phyloP scores from a whole-genome alignment of 2,113 vertebrate species.

The Micronycteris hirsuta region DNA sequence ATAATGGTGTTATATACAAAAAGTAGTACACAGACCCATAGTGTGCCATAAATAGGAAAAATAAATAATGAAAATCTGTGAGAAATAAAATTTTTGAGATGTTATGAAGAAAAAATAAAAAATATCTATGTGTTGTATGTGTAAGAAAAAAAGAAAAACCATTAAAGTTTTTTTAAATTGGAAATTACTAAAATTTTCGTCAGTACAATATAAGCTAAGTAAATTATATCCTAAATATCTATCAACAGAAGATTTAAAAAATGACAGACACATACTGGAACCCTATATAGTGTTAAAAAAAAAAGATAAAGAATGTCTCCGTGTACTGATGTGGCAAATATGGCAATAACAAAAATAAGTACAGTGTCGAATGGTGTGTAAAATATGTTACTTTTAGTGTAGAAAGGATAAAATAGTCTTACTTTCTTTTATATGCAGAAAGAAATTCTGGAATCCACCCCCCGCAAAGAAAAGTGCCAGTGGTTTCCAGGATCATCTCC shows the following conservation, averaged over 20 bases:
- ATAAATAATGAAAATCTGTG: background rate
- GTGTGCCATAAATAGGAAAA: background rate
- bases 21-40: background rate
- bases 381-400: background rate
- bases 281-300: background rate
- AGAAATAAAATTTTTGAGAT: background rate
- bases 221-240: background rate
- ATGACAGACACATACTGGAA: background rate
- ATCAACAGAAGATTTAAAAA: background rate
- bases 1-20: background rate
- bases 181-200: background rate
- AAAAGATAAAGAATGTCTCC: background rate
- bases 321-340: background rate
- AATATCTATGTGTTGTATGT: background rate
- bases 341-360: background rate
- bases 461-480: background rate
- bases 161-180: background rate
- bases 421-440: background rate
- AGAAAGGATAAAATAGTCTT: background rate
- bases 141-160: background rate
- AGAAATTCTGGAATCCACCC: background rate
- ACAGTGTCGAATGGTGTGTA: background rate
- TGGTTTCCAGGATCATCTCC: background rate
- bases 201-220: background rate
- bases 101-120: background rate